phyloP scores from a whole-genome alignment of 1,140 invertebrate species.

The Colletes latitarsis region DNA sequence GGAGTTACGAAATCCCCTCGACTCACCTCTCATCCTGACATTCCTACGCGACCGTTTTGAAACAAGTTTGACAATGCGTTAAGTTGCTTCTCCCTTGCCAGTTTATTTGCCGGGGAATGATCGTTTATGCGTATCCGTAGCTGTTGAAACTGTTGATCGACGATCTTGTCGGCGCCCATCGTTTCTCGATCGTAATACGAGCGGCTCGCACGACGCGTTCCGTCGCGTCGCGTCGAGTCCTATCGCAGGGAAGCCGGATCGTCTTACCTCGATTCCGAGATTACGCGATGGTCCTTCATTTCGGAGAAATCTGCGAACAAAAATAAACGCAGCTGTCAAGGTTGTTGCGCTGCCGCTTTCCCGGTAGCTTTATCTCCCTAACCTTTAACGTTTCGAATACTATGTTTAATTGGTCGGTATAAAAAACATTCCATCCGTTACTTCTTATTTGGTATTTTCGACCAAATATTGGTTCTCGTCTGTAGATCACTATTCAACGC shows the following conservation, averaged over 20 bases:
- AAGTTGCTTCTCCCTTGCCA: not conserved
- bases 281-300: slow-evolving; percentile 60
- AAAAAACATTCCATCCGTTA: too few relatives aligned
- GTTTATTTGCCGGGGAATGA: not conserved
- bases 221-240: not conserved
- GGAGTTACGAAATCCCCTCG: too few relatives aligned
- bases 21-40: slow-evolving; percentile 77
- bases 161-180: not conserved
- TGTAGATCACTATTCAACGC: too few relatives aligned
- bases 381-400: too few relatives aligned
- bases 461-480: too few relatives aligned
- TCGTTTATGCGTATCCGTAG: not conserved
- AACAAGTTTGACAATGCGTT: slow-evolving; percentile 46
- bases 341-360: too few relatives aligned
- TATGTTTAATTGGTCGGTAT: too few relatives aligned
- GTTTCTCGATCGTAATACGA: not conserved
- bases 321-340: not conserved
- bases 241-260: not conserved
- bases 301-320: slow-evolving; percentile 59
- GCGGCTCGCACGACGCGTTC: too few relatives aligned
- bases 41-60: slow-evolving; percentile 69
- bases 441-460: too few relatives aligned
- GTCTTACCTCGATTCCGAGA: slow-evolving; percentile 56
- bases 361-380: too few relatives aligned
- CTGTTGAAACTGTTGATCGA: not conserved